Base-by-base conservation (phyloP, 2,113 vertebrate genomes). In the Elephantulus edwardii region DNA sequence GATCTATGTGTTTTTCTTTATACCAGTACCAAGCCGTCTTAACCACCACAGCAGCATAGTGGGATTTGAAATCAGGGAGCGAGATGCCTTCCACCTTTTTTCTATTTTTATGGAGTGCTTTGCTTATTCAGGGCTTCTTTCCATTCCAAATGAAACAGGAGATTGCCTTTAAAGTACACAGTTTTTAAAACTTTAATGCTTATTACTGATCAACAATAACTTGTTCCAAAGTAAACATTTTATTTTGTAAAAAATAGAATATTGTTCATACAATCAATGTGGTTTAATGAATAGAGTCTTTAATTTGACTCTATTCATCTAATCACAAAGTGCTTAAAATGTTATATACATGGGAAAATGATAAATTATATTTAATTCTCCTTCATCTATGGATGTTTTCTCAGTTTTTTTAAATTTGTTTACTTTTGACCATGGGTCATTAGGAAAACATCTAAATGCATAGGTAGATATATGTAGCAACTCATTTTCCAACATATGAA, bases 381-480 rank as follows among this genome's bases (percentile, higher is more conserved):
- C 16, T 91, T 83, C n/a, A 17, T 70, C 76, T 33, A 20, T 38
- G 91, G 46, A n/a, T 28, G 24, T 79, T 92, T 89, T 40, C 86
- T 84, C 11, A 42, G 28, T 46, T 87, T 91, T 83, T 88, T 95
- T 77, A 58, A 83, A 79, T 35, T 46, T 42, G 35, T 83, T 56
- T 42, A 7, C 40, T 89, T 87, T 88, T 83, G 28, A 72, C 26
- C 38, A 54, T 68, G 46, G 72, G 19, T 33, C 35, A 26, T 75
- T 58, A 71, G 33, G 70, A 79, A 38, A 90, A 46, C 33, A 64
- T 48, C 14, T 79, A 86, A 86, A 66, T 40, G 46, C 11, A 72
- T 50, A 75, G n/a, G 89, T 89, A 85, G 60, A 94, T 84, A 74
- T 42, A 44, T 82, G 33, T 56, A 58, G 33, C 64, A 78, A 82